Base-by-base conservation (phyloP, 2,797 vertebrate species). In the Eurystomus glaucurus region DNA sequence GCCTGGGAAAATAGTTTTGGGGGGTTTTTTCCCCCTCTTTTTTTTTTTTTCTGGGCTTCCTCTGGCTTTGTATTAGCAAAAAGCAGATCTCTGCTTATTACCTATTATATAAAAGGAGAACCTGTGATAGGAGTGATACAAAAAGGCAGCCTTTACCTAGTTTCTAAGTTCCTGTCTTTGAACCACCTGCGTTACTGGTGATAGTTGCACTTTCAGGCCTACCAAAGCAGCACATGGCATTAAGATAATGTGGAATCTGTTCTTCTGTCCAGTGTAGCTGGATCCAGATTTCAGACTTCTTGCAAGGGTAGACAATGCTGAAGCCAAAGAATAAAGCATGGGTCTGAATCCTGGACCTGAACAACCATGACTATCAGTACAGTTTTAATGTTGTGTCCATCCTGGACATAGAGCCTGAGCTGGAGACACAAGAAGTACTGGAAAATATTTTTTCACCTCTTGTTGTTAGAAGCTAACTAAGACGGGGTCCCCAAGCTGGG, bases 351-450 rank as follows among this genome's bases (percentile, higher is more conserved):
- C 0, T 26, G 8, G 68, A 50, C 69, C 21, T 12, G 41, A 83
- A 29, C 25, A 50, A 25, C 21, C 10, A 8, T 8, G 16, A 29
- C 45, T 60, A 1, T 21, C 12, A 4, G 8, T 9, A 13, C 19
- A 54, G 21, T 65, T 84, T 41, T 37, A 21, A 74, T n/a, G 31
- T 6, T 71, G 10, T 58, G 37, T 41, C 45, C 28, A 14, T 16
- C 17, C 26, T 64, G 14, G 26, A 17, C 9, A 2, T 1, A 7
- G 0, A 45, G 28, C 25, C 72, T 57, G 29, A 75, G 31, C 31
- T 77, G 28, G 14, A 43, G 15, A 37, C 15, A 12, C 17, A 60
- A 19, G n/a, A 75, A 78, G 41, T n/a, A 74, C 19, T 2, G 1
- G 37, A 43, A 81, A 45, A 29, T 43, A 55, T 29, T 74, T 61